phyloP scores from a whole-genome alignment of 2,113 vertebrate species.

The Centropus unirufus region DNA sequence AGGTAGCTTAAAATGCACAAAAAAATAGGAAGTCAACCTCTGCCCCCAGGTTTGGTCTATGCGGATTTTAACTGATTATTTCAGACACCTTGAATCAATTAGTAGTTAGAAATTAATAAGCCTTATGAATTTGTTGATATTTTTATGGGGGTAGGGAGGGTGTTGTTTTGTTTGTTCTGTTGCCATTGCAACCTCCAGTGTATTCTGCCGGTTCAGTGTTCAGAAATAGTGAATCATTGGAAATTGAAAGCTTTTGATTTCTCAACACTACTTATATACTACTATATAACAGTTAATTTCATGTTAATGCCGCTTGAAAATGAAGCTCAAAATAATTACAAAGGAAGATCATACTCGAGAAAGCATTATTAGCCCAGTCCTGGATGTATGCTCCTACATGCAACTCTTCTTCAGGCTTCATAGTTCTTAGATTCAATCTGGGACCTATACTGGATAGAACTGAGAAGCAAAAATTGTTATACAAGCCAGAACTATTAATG shows the following conservation, averaged over 20 bases:
- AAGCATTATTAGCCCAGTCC: neutral
- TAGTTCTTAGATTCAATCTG: neutral
- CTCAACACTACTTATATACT: neutral
- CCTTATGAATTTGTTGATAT: conserved; percentile 24
- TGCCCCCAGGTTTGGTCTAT: neutral
- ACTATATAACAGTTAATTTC: neutral
- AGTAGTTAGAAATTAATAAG: neutral
- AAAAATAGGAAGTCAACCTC: neutral
- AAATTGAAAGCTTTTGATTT: neutral
- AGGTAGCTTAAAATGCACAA: neutral
- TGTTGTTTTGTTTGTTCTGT: neutral
- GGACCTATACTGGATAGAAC: neutral
- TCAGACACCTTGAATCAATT: conserved; percentile 1
- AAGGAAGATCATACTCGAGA: neutral
- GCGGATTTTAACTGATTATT: neutral
- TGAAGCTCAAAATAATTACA: neutral
- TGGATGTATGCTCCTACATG: neutral
- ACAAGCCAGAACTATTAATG: neutral
- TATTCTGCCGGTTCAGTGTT: neutral
- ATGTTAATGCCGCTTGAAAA: neutral
- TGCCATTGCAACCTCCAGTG: neutral
- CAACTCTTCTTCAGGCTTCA: neutral
- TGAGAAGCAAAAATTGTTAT: neutral
- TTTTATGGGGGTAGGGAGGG: neutral
- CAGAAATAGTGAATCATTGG: neutral